Conservation (phyloP, 2,113 vertebrate species). For the Tinamus guttatus region DNA sequence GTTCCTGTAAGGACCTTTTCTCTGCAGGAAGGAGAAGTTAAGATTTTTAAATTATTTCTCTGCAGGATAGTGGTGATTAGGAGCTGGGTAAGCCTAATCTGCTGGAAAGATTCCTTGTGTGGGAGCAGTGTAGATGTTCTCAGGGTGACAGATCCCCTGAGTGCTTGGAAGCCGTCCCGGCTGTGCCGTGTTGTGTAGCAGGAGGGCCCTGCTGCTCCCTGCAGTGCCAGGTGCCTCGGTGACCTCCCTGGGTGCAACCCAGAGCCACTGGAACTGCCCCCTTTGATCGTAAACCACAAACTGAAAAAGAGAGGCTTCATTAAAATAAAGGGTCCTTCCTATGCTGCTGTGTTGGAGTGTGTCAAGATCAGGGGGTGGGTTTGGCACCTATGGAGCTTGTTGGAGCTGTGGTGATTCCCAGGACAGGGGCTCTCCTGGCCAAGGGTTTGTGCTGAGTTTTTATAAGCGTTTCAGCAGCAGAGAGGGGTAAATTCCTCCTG, state of each 20-base stretch:
- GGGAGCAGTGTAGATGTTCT: fast-evolving
- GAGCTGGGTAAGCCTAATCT: background rate
- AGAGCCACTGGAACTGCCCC: too few relatives aligned
- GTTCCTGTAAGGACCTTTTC: background rate
- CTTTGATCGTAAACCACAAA: background rate
- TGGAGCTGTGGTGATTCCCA: background rate
- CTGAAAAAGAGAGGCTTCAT: background rate
- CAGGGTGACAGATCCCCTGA: fast-evolving
- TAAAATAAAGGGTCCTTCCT: background rate
- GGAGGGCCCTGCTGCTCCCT: background rate
- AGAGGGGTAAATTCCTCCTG: too few relatives aligned
- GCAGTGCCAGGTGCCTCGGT: fast-evolving
- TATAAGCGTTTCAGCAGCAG: too few relatives aligned
- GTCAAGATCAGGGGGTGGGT: fast-evolving
- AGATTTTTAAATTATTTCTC: background rate
- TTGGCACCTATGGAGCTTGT: background rate
- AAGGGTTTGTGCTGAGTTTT: too few relatives aligned
- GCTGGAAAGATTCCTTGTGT: background rate
- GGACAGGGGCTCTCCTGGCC: background rate
- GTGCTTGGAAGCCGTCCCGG: background rate
- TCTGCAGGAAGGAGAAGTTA: background rate
- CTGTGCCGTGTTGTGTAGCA: background rate
- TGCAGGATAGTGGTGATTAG: background rate
- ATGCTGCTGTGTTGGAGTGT: background rate
- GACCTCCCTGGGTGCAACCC: too few relatives aligned